Percentiles rank a stretch among this genome's conserved stretches.
Conservation (phyloP, 2,888 invertebrate species). For the Nemotelus nigrinus region DNA sequence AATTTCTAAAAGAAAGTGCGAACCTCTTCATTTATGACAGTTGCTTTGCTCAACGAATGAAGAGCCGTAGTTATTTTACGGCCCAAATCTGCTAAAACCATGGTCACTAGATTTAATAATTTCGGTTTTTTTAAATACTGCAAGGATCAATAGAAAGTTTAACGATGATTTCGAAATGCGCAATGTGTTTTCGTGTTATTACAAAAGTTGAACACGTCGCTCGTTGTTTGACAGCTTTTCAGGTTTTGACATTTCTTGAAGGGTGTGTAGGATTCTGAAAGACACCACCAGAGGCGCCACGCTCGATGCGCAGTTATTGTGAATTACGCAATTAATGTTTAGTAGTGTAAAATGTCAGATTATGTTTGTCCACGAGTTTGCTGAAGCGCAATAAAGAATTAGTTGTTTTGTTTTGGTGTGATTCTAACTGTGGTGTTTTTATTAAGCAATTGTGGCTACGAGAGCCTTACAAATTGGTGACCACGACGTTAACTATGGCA, state of each 20-base stretch:
- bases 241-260: slow-evolving; percentile 8
- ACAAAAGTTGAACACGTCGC: slow-evolving; percentile 37
- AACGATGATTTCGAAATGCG: slow-evolving; percentile 4
- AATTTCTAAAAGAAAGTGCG: background rate
- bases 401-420: too few species aligned
- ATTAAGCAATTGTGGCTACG: too few species aligned
- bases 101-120: slow-evolving; percentile 65
- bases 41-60: slow-evolving; percentile 96
- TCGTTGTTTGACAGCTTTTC: slow-evolving; percentile 17
- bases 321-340: too few species aligned
- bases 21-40: slow-evolving; percentile 98
- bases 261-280: background rate
- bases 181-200: background rate
- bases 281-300: too few species aligned
- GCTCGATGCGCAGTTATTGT: too few species aligned
- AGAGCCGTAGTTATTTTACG: slow-evolving; percentile 98
- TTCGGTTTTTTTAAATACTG: background rate
- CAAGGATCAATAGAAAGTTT: background rate
- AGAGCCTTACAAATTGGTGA: too few species aligned
- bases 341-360: too few species aligned
- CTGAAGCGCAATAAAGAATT: too few species aligned
- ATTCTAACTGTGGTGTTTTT: too few species aligned
- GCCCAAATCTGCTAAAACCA: slow-evolving; percentile 99
- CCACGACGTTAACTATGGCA: too few species aligned
- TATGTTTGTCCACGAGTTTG: too few species aligned